Evolutionary conservation across 2,113 vertebrate species (phyloP).

Genomic region (chimpanzee (Pan troglodytes)): NHGRI_mPanTro3-v2.1_pri NC_072413.2:25169001-25169500

Average conservation of each 20-base stretch:
- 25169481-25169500: neutral
- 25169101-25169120: neutral
- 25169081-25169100: neutral
- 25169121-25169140: neutral
- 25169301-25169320: neutral
- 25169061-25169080: neutral
- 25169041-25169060: neutral
- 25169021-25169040: neutral
- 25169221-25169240: neutral
- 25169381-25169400: neutral
- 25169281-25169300: neutral
- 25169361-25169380: neutral
- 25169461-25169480: neutral
- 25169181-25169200: neutral
- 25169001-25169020: neutral
- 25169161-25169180: conserved; percentile 4
- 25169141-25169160: neutral
- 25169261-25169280: neutral
- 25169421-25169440: neutral
- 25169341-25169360: neutral
- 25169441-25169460: neutral
- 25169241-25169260: neutral
- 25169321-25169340: neutral
- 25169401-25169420: neutral
- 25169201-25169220: neutral